A percentile compares a stretch with the other conserved stretches of the same genome.
phyloP scores from a whole-genome alignment of 1,140 invertebrate species.

The Mactra quadrangularis region DNA sequence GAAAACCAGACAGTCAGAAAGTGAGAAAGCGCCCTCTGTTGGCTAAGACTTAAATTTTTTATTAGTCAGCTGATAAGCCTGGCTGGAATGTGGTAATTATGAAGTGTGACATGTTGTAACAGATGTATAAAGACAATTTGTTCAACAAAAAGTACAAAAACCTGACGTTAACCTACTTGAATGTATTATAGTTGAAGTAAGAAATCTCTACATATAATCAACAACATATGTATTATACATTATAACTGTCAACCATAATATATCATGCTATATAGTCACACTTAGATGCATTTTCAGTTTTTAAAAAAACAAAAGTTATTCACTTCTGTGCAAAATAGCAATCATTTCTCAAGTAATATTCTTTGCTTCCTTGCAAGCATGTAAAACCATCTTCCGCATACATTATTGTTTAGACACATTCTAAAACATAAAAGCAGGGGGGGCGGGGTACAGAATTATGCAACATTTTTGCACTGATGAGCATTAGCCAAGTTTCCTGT shows the following conservation, averaged over 20 bases:
- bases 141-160: constrained; percentile 25
- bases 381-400: background rate
- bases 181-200: background rate
- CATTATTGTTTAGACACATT: background rate
- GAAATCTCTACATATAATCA: constrained; percentile 1
- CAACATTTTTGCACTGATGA: too few relatives aligned
- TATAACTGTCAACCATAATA: constrained; percentile 13
- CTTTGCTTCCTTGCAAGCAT: background rate
- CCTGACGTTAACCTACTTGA: too few relatives aligned
- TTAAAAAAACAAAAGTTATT: too few relatives aligned
- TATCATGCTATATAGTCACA: too few relatives aligned
- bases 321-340: background rate
- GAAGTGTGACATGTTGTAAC: constrained; percentile 14
- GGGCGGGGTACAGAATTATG: too few relatives aligned
- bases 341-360: background rate
- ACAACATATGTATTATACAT: constrained; percentile 21
- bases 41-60: background rate
- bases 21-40: too few relatives aligned
- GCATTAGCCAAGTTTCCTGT: too few relatives aligned
- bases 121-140: background rate
- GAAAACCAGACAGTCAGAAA: too few relatives aligned
- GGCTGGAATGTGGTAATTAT: constrained; percentile 19
- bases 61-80: constrained; percentile 15
- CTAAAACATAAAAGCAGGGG: too few relatives aligned
- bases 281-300: too few relatives aligned